A percentile compares a stretch with the other conserved stretches of the same genome.
phyloP scores from a whole-genome alignment of 2,888 invertebrate species.

The Bembecia ichneumoniformis region DNA sequence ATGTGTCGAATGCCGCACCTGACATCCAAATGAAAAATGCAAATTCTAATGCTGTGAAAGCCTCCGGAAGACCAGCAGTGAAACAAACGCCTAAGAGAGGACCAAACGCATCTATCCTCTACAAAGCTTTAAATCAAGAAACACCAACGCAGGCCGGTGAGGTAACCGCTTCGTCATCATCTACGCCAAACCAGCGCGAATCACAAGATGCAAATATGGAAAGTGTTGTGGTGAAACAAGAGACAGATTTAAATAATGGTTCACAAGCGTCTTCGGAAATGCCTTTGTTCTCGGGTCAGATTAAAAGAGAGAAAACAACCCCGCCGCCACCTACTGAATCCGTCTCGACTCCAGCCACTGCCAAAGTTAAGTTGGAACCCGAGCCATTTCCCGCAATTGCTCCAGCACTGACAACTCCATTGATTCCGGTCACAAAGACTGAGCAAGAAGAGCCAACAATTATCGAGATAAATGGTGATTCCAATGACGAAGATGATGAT shows the following conservation, averaged over 20 bases:
- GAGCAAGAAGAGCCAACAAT: conserved; percentile 45
- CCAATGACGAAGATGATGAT: conserved; percentile 63
- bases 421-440: conserved; percentile 46
- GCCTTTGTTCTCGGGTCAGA: conserved; percentile 44
- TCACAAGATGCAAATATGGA: conserved; percentile 27
- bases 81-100: conserved; percentile 61
- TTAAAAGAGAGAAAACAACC: conserved; percentile 52
- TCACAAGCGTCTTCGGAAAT: conserved; percentile 24
- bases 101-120: conserved; percentile 27
- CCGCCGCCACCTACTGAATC: conserved; percentile 26
- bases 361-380: conserved; percentile 49
- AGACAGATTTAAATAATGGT: conserved; percentile 24
- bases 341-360: conserved; percentile 37
- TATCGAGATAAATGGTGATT: conserved; percentile 65
- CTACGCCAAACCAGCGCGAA: conserved; percentile 27
- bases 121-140: conserved; percentile 24
- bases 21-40: conserved; percentile 10
- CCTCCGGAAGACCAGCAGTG: conserved; percentile 38
- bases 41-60: conserved; percentile 12
- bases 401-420: conserved; percentile 16
- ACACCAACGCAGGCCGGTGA: conserved; percentile 11
- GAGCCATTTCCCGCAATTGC: conserved; percentile 14
- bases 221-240: conserved; percentile 52
- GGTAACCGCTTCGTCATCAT: conserved; percentile 8
- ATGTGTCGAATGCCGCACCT: conserved; percentile 4